phyloP scores from a whole-genome alignment of 2,888 invertebrate species.

The Polydrusus tereticollis region DNA sequence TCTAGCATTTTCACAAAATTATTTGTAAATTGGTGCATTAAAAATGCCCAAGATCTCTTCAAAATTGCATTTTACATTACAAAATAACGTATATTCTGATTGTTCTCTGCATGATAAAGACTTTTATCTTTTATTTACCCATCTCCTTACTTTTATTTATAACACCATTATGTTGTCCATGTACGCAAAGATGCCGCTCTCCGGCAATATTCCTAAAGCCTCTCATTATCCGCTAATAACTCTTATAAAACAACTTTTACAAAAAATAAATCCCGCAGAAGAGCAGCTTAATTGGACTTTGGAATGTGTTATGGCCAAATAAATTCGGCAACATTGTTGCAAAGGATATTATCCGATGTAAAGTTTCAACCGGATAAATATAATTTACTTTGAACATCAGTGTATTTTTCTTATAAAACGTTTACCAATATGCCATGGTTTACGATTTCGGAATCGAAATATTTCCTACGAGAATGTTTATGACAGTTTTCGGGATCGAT shows the following conservation, averaged over 20 bases:
- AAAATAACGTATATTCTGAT: too few relatives aligned
- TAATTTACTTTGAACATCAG: not conserved
- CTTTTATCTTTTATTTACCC: too few relatives aligned
- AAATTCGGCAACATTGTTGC: constrained; percentile 33
- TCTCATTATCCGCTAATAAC: constrained; percentile 43
- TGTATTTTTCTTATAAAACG: not conserved
- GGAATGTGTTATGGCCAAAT: constrained; percentile 4
- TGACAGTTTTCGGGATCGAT: too few relatives aligned
- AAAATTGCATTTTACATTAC: too few relatives aligned
- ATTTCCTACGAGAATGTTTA: too few relatives aligned
- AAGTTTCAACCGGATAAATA: not conserved
- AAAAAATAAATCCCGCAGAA: constrained; percentile 36
- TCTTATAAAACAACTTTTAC: constrained; percentile 44
- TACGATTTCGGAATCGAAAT: too few relatives aligned
- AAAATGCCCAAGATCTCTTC: too few relatives aligned
- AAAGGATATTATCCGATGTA: not conserved
- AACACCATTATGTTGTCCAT: constrained; percentile 3
- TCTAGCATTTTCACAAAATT: too few relatives aligned
- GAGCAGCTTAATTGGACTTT: constrained; percentile 32
- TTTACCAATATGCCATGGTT: too few relatives aligned
- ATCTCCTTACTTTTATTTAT: constrained; percentile 8
- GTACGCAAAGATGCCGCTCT: constrained; percentile 30
- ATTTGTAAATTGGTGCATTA: too few relatives aligned
- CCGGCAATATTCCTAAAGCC: constrained; percentile 31
- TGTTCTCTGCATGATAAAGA: too few relatives aligned